Evolutionary conservation across 2,888 invertebrate genomes (phyloP).

Genomic region (Rhimphoctona megacephalus): DNA sequence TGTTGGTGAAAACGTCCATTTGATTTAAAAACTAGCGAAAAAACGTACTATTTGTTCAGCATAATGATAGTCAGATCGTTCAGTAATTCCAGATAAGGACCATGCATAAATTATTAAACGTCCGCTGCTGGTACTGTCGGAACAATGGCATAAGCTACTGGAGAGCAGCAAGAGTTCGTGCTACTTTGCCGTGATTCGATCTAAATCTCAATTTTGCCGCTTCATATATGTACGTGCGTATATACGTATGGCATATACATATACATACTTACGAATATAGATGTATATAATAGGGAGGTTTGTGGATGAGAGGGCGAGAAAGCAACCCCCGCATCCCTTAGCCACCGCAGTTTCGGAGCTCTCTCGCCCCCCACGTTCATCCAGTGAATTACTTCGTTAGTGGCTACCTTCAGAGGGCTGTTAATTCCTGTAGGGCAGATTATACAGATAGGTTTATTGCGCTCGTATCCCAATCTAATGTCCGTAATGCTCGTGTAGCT

Average conservation of each 20-base stretch:
- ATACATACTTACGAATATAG: conserved; percentile 48
- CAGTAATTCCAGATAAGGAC: conserved; percentile 54
- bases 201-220: conserved; percentile 83
- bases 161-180: conserved; percentile 51
- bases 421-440: conserved; percentile 85
- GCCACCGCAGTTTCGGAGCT: conserved; percentile 66
- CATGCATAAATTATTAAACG: conserved; percentile 73
- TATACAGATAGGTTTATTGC: conserved; percentile 85
- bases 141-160: conserved; percentile 46
- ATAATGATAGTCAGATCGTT: neutral
- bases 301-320: conserved; percentile 61
- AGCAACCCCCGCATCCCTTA: conserved; percentile 68
- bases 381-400: conserved; percentile 85
- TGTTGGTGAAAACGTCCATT: neutral
- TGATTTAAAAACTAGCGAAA: neutral
- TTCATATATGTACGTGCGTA: conserved; percentile 67
- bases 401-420: conserved; percentile 85
- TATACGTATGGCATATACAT: conserved; percentile 9
- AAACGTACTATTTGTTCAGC: neutral
- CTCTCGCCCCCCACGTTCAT: conserved; percentile 81
- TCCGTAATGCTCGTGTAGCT: conserved; percentile 84
- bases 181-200: conserved; percentile 80
- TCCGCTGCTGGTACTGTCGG: conserved; percentile 66
- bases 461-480: conserved; percentile 85
- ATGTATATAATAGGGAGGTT: conserved; percentile 39